phyloP scores from a whole-genome alignment of 2,113 vertebrate genomes.

The Lagopus muta region DNA sequence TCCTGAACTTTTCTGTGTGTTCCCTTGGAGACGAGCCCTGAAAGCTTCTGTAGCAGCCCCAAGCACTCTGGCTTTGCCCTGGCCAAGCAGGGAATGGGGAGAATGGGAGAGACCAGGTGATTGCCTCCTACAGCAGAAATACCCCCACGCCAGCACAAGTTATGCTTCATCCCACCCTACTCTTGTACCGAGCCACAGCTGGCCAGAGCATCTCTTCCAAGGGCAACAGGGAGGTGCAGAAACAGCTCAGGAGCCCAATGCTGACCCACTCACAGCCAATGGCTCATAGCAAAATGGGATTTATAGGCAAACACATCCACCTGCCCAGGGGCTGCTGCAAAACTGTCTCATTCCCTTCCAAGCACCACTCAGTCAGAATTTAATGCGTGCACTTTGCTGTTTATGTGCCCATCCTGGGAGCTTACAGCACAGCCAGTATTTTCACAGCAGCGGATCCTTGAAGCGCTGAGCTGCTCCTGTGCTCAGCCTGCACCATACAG shows the following conservation, averaged over 20 bases:
- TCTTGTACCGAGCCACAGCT: background rate
- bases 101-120: background rate
- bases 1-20: background rate
- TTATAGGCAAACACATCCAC: background rate
- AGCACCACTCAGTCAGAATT: background rate
- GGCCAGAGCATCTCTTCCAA: background rate
- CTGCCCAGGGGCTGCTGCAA: background rate
- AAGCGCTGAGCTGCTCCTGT: background rate
- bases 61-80: background rate
- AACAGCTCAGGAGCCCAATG: background rate
- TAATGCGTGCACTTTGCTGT: background rate
- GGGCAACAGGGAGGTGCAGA: background rate
- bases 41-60: background rate
- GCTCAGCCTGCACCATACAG: background rate
- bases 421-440: background rate
- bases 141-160: background rate
- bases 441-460: background rate
- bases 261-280: background rate
- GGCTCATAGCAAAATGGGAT: background rate
- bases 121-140: background rate
- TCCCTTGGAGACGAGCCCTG: slow-evolving; percentile 51
- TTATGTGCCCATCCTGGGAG: background rate
- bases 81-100: background rate
- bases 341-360: background rate
- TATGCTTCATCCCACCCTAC: background rate